phyloP scores from a whole-genome alignment of 2,888 invertebrate genomes.

The Ormyrus nitidulus region DNA sequence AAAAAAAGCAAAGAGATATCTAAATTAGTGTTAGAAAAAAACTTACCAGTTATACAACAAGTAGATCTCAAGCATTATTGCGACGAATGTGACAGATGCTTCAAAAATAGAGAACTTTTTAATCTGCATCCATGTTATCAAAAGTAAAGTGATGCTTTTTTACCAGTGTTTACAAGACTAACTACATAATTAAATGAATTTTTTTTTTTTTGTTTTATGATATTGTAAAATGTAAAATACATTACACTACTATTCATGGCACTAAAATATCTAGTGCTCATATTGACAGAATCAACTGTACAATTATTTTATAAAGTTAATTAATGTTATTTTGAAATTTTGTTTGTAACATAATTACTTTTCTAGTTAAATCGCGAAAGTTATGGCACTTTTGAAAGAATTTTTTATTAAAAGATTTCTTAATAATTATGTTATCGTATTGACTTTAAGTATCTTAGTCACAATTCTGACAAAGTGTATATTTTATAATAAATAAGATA shows the following conservation, averaged over 20 bases:
- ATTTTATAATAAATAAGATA: slow-evolving; percentile 44
- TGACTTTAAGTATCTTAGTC: slow-evolving; percentile 29
- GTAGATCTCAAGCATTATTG: slow-evolving; percentile 49
- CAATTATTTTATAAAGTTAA: slow-evolving; percentile 3
- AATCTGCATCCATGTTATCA: slow-evolving; percentile 53
- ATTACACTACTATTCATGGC: slow-evolving; percentile 6
- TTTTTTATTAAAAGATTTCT: slow-evolving; percentile 30
- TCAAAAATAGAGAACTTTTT: slow-evolving; percentile 49
- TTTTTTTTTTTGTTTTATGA: slow-evolving; percentile 12
- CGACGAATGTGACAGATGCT: slow-evolving; percentile 51
- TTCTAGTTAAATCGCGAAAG: background rate
- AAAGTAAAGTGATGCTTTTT: slow-evolving; percentile 33
- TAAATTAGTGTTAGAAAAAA: slow-evolving; percentile 34
- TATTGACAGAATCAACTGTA: background rate
- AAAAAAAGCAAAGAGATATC: slow-evolving; percentile 25
- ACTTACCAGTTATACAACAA: slow-evolving; percentile 6
- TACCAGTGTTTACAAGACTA: slow-evolving; percentile 18
- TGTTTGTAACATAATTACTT: slow-evolving; percentile 28
- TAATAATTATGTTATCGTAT: slow-evolving; percentile 7
- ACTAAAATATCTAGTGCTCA: background rate
- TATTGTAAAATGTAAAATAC: background rate
- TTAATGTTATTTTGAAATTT: slow-evolving; percentile 5
- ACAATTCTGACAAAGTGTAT: slow-evolving; percentile 31
- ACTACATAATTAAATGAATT: slow-evolving; percentile 19
- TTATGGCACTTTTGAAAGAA: slow-evolving; percentile 4